phyloP scores from a whole-genome alignment of 2,113 vertebrate species.

The Callaeas wilsoni region DNA sequence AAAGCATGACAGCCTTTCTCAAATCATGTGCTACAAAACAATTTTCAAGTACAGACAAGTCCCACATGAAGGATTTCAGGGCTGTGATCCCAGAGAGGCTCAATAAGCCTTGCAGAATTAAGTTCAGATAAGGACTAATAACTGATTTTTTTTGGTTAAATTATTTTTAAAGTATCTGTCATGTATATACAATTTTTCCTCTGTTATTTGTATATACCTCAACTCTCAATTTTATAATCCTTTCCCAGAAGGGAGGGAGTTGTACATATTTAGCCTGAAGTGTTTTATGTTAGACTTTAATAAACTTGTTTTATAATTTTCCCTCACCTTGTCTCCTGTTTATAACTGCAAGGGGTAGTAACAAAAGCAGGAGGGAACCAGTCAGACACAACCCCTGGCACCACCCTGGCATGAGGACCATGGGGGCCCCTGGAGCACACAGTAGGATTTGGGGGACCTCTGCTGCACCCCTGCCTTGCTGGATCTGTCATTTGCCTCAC shows the following conservation, averaged over 20 bases:
- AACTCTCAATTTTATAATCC: constrained; percentile 51
- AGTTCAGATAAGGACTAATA: constrained; percentile 26
- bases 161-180: constrained; percentile 54
- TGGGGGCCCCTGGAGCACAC: neutral
- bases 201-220: constrained; percentile 50
- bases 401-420: accelerated
- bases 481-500: neutral
- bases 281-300: constrained; percentile 66
- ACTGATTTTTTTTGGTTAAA: constrained; percentile 9
- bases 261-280: constrained; percentile 61
- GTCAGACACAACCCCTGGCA: neutral
- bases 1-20: neutral
- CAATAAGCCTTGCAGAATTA: neutral
- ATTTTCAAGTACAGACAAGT: neutral
- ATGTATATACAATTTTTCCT: constrained; percentile 45
- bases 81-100: neutral
- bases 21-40: neutral
- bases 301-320: constrained; percentile 69
- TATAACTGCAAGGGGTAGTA: neutral
- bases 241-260: constrained; percentile 21
- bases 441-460: neutral
- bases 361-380: neutral
- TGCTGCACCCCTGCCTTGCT: neutral
- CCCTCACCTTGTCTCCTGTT: constrained; percentile 33
- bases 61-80: neutral